These are phyloP conservation scores for Drosophila acutilabella DNA, from an alignment of 2,888 invertebrate species.

Conservation along the genomic window DNA sequence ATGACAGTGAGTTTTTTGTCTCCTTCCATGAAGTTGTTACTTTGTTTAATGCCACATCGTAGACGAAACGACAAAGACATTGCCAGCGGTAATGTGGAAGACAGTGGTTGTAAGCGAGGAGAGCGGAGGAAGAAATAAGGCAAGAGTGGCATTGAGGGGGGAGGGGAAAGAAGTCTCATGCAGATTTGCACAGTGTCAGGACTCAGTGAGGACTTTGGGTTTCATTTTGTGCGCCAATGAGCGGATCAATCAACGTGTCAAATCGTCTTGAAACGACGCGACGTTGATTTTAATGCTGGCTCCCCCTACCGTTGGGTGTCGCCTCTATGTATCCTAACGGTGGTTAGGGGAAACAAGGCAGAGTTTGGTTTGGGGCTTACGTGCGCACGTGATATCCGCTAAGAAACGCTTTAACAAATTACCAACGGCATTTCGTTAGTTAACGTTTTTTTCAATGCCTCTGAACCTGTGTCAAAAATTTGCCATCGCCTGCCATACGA, in stretches of 20 bases:
- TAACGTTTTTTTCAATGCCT: constrained; percentile 44
- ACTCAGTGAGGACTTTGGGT: constrained; percentile 48
- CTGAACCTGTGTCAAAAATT: constrained; percentile 62
- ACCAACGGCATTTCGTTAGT: constrained; percentile 67
- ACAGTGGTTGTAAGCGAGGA: background rate
- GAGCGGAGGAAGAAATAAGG: background rate
- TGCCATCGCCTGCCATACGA: constrained; percentile 41
- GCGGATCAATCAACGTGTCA: constrained; percentile 81
- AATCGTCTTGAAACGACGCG: constrained; percentile 75
- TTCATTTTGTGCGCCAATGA: constrained; percentile 78
- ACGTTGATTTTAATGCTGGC: constrained; percentile 64
- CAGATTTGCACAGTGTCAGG: constrained; percentile 58
- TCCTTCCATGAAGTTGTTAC: constrained; percentile 72
- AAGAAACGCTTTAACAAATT: constrained; percentile 77
- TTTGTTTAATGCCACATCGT: constrained; percentile 72
- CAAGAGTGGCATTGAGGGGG: background rate
- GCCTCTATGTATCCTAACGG: constrained; percentile 1
- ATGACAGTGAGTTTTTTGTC: constrained; percentile 48
- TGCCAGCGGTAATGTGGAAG: constrained; percentile 19
- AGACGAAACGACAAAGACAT: constrained; percentile 55
- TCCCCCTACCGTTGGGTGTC: constrained; percentile 27
- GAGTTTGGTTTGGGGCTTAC: constrained; percentile 26
- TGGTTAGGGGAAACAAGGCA: constrained; percentile 9
- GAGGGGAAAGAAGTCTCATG: constrained; percentile 27
- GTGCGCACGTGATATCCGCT: constrained; percentile 78